Evolutionary conservation across 2,113 vertebrate genomes (phyloP).

Genomic region (Pituophis catenifer): DNA sequence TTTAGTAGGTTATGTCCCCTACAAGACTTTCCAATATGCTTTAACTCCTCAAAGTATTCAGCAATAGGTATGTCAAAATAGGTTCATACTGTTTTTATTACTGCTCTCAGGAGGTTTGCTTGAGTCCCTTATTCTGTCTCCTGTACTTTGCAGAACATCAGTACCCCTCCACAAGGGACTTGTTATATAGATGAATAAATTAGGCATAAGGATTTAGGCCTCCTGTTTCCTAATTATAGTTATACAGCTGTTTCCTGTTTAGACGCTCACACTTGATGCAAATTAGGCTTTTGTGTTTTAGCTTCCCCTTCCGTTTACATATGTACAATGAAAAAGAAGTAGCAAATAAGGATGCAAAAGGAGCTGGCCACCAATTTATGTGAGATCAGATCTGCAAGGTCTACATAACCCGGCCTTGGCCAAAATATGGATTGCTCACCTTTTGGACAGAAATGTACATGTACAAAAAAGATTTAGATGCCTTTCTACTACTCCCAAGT

Average conservation of each 20-base stretch:
- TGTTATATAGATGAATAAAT: slow-evolving; percentile 12
- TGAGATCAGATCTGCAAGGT: not conserved
- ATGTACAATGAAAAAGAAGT: slow-evolving; percentile 3
- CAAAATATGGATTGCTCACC: not conserved
- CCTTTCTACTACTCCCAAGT: not conserved
- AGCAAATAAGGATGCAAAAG: not conserved
- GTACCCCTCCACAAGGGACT: not conserved
- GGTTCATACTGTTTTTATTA: not conserved
- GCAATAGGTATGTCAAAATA: not conserved
- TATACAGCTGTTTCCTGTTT: not conserved
- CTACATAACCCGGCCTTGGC: not conserved
- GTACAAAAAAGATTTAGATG: not conserved
- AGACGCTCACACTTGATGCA: slow-evolving; percentile 23
- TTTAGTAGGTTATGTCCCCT: not conserved
- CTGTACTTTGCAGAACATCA: not conserved
- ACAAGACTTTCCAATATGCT: fast-evolving
- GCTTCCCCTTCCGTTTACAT: not conserved
- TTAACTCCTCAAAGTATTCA: fast-evolving
- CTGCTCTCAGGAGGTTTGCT: not conserved
- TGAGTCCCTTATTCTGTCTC: not conserved
- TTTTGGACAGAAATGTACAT: not conserved
- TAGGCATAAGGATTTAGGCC: slow-evolving; percentile 3
- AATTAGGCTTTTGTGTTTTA: not conserved
- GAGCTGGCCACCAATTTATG: not conserved
- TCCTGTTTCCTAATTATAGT: slow-evolving; percentile 28